Evolutionary conservation across 1,140 invertebrate species (phyloP).

Genomic region (Tetragonula clypearis): DNA sequence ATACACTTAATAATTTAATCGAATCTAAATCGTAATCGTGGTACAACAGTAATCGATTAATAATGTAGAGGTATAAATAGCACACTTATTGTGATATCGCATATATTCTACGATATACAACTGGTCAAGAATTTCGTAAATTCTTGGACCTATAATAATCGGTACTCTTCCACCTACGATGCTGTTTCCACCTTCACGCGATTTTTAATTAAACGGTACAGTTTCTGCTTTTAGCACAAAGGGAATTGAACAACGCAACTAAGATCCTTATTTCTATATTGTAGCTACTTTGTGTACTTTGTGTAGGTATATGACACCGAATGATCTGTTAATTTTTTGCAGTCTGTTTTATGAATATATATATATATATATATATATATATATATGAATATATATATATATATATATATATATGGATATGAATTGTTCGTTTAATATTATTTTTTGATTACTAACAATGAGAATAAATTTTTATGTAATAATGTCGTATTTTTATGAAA

Average conservation of each 20-base stretch:
- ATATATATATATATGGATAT: neutral
- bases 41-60: constrained; percentile 78
- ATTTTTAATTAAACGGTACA: constrained; percentile 9
- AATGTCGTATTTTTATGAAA: neutral
- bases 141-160: neutral
- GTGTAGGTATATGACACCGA: neutral
- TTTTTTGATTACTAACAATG: neutral
- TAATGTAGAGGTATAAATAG: constrained; percentile 80
- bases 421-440: neutral
- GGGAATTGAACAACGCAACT: constrained; percentile 3
- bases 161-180: constrained; percentile 27
- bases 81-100: constrained; percentile 73
- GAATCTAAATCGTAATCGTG: constrained; percentile 77
- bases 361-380: neutral
- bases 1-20: constrained; percentile 81
- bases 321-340: constrained; percentile 3
- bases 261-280: neutral
- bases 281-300: neutral
- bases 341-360: neutral
- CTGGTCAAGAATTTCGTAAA: constrained; percentile 49
- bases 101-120: constrained; percentile 67
- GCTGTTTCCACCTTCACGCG: neutral
- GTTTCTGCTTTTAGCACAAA: neutral
- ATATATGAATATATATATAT: neutral
- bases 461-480: neutral